Conservation (phyloP, 2,888 invertebrate species). For the Stenurella melanura region DNA sequence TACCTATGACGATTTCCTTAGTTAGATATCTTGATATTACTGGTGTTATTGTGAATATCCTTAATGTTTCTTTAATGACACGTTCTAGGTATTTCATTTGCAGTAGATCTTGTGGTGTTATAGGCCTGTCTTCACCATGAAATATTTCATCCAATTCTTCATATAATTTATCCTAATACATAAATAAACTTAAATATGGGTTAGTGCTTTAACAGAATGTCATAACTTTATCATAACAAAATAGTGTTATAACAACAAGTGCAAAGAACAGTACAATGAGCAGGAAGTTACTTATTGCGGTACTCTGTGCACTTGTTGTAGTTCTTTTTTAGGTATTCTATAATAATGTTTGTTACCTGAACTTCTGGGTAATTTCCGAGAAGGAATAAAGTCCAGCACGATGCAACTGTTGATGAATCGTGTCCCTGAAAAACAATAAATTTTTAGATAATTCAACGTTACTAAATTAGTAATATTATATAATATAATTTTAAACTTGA, state of each 20-base stretch:
- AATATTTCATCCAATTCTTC: not conserved
- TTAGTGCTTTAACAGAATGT: no score
- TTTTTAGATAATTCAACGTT: no score
- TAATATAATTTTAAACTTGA: no score
- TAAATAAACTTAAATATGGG: not conserved
- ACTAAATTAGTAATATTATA: no score
- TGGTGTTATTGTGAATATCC: not conserved
- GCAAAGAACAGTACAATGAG: no score
- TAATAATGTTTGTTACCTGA: no score
- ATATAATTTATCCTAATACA: not conserved
- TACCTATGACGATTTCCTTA: not conserved
- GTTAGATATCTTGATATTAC: not conserved
- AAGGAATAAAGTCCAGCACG: not conserved
- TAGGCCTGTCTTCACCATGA: conserved; percentile 59
- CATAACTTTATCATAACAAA: no score
- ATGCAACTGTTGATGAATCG: not conserved
- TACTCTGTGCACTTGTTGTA: no score
- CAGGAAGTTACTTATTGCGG: no score
- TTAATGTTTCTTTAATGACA: not conserved
- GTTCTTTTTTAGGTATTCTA: no score
- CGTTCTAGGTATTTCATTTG: conserved; percentile 68
- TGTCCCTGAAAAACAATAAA: not conserved
- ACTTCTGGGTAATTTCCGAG: not conserved
- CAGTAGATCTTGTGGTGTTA: conserved; percentile 65
- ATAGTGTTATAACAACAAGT: no score